Conservation (phyloP, 2,797 vertebrate species). For the Rhabdophis nuchalis region DNA sequence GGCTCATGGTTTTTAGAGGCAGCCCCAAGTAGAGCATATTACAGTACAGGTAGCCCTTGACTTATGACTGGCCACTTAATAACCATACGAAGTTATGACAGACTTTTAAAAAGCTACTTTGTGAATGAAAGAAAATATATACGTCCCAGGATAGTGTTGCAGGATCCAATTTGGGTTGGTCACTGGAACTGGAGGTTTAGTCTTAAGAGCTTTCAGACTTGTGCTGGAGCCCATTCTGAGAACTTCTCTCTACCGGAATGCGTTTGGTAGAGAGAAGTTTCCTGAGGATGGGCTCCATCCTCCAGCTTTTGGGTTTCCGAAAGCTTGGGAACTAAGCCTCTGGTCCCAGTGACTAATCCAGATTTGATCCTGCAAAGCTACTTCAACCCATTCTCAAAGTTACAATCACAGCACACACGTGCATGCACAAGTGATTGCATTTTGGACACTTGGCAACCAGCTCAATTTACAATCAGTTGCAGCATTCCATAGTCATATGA, state of each 20-base stretch:
- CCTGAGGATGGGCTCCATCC: neutral
- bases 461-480: neutral
- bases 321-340: neutral
- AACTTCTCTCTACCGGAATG: no score
- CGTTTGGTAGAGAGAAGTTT: neutral
- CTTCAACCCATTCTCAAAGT: neutral
- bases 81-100: neutral
- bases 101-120: neutral
- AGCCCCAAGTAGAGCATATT: neutral
- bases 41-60: neutral
- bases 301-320: neutral
- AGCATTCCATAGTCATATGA: neutral
- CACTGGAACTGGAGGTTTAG: neutral
- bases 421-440: neutral
- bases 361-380: neutral
- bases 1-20: neutral
- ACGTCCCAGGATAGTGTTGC: neutral
- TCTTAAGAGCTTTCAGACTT: neutral
- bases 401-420: neutral
- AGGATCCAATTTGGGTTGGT: neutral
- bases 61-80: neutral
- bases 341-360: neutral
- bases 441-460: neutral
- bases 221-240: no score
- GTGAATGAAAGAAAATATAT: neutral